Base-by-base conservation (phyloP, 2,797 vertebrate genomes). In the Anguilla anguilla region DNA sequence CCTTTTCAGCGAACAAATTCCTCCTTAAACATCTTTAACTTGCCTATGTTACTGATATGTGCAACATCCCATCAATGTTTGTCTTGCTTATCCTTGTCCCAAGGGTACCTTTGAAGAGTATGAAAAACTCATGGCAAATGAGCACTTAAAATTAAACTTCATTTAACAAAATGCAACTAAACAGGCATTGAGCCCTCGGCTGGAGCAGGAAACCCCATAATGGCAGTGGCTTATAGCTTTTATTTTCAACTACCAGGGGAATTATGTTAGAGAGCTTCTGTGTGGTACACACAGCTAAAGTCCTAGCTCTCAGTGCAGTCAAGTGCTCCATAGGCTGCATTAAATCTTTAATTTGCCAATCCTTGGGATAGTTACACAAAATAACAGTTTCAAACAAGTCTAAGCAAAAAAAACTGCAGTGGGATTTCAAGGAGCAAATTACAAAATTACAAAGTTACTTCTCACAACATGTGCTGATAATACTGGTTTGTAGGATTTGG, bases 121-220 rank as follows among this genome's bases (percentile, higher is more conserved):
- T 90, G 55, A 46, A 55, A 17, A 59, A 35, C 13, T 1, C 46
- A 74, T 91, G 89, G 85, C 90, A 93, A 89, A 93, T 91, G 93
- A 92, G 91, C 88, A 88, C 89, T 90, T 88, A 92, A 92, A 94
- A 95, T 92, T 91, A 43, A 31, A 64, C 92, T 91, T 91, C 93
- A 92, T 93, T 89, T 91, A 92, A 91, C 1, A 67, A 67, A 15
- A 67, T n/a, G 2, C n/a, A 9, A 25, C 64, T n/a, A 67, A 72
- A 89, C 91, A 92, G 90, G 90, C 89, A 89, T 93, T 93, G 93
- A 94, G 94, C 39, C 35, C n/a, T 2, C 39, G 72, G 15, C 31
- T 39, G 31, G 72, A 39, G 9, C 22, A 31, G 9, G 67, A 31
- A 11, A 13, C 67, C 28, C 67, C 22, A 25, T 64, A 64, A 64